These are phyloP conservation scores for Oscheius sp. DNA, from an alignment of 2,888 invertebrate species.

Conservation along the genomic window DNA sequence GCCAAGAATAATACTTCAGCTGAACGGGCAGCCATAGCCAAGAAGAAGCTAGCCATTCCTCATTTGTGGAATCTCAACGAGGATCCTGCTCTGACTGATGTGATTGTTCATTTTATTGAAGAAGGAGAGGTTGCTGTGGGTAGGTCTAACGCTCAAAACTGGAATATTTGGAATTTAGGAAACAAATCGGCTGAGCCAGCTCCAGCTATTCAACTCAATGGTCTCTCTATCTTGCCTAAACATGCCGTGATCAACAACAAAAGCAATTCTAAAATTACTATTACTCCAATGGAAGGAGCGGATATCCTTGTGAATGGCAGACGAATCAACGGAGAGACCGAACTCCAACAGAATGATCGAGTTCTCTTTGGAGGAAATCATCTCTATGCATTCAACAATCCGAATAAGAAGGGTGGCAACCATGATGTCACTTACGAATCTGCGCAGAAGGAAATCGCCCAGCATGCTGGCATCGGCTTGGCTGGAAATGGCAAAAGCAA, in stretches of 20 bases:
- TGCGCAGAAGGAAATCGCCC: conserved; percentile 75
- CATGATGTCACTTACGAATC: conserved; percentile 73
- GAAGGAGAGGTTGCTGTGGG: conserved; percentile 69
- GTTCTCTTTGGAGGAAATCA: conserved; percentile 76
- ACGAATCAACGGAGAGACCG: conserved; percentile 71
- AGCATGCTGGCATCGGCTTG: conserved; percentile 70
- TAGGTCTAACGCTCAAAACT: too few relatives aligned
- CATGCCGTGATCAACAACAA: conserved; percentile 73
- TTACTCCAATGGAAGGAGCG: conserved; percentile 70
- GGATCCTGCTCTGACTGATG: conserved; percentile 75
- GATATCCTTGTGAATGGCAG: conserved; percentile 74
- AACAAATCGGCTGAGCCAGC: conserved; percentile 70
- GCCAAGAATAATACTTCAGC: conserved; percentile 46
- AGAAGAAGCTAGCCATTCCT: conserved; percentile 66
- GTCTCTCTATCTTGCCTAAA: conserved; percentile 74
- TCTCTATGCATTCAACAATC: conserved; percentile 75
- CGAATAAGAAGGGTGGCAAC: conserved; percentile 68
- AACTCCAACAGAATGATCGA: conserved; percentile 74
- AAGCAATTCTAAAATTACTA: conserved; percentile 64
- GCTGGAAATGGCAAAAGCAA: conserved; percentile 33
- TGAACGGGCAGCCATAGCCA: conserved; percentile 50
- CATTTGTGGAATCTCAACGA: conserved; percentile 75
- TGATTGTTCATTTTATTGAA: conserved; percentile 74
- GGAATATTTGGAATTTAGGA: too few relatives aligned
- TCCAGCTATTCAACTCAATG: conserved; percentile 72